A percentile compares a stretch with the other conserved stretches of the same genome.
phyloP scores from a whole-genome alignment of 2,888 invertebrate genomes.

The Pyrochroa serraticornis region DNA sequence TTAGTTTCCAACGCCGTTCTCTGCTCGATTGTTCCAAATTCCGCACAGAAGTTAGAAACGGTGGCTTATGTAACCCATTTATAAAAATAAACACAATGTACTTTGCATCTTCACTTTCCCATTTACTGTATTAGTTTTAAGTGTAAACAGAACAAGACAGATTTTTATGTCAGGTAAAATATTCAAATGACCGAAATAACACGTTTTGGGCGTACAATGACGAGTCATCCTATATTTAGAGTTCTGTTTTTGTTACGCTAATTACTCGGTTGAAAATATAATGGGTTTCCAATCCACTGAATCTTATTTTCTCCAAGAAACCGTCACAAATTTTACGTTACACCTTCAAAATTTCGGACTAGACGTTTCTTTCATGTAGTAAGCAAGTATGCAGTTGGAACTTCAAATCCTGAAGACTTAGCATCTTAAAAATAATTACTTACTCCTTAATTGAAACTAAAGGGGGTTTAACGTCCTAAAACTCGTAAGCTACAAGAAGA shows the following conservation, averaged over 20 bases:
- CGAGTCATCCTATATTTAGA: constrained; percentile 31
- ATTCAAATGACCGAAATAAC: constrained; percentile 30
- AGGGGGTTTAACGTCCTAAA: too few species aligned
- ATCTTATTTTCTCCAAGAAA: too few species aligned
- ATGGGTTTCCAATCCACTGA: constrained; percentile 29
- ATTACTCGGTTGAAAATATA: constrained; percentile 34
- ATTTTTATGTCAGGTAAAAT: constrained; percentile 10
- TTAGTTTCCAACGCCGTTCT: not conserved
- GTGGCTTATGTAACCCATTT: not conserved
- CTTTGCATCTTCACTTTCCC: not conserved
- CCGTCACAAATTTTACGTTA: too few species aligned
- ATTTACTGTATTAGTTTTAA: not conserved
- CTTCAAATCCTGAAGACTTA: too few species aligned
- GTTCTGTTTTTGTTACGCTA: constrained; percentile 35
- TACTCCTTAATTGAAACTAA: too few species aligned
- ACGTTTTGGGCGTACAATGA: constrained; percentile 33
- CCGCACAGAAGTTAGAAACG: not conserved
- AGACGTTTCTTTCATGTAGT: too few species aligned
- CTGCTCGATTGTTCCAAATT: not conserved
- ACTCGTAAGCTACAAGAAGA: too few species aligned
- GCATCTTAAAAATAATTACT: too few species aligned
- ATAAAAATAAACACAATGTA: not conserved
- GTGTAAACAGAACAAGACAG: constrained; percentile 1
- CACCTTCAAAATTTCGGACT: too few species aligned
- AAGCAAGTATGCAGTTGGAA: too few species aligned